Base-by-base conservation (phyloP, 2,888 invertebrate species). In the Frankliniella intonsa region DNA sequence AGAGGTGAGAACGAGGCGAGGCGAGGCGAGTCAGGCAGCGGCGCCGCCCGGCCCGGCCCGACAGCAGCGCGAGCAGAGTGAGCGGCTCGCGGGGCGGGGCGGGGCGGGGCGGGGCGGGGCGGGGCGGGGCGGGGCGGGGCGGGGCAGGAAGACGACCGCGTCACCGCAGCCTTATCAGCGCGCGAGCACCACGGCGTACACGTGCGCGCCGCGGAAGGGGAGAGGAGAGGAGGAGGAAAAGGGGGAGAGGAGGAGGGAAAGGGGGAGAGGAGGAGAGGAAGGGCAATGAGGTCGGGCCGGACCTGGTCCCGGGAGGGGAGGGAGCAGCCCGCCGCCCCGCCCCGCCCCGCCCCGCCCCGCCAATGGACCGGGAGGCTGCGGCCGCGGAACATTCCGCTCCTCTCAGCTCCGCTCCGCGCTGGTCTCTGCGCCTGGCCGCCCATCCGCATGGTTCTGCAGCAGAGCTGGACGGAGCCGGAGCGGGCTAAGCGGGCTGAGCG, bases 391-490 rank as follows among this genome's bases (percentile, higher is more conserved):
- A 55, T 19, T 55, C 55, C 55, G 55, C 55, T 55, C 5, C 38
- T 38, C 38, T 38, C 2, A 2, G 11, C 55, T 14, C 55, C 14
- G 55, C 55, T 55, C 55, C 55, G 55, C 55, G 55, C 55, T 55
- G 55, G 14, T 55, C 55, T 17, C 14, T 55, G 55, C 55, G 1
- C 55, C 81, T 65, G 81, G 69, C 69, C 51, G 62, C 76, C 81
- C 49, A 27, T n/a, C 80, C 82, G 79, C 82, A 17, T 27, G 62
- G 81, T 82, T 80, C 82, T 79, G 81, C 82, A 81, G 82, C 22
- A 81, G 82, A 79, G 76, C 69, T 51, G 82, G 81, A 82, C 83
- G 83, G 82, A 81, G 82, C 80, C 50, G 51, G 49, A 25, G 55
- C 1, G 80, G 38, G 25, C 38, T 69, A 80, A 14, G n/a, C n/a